A percentile compares a stretch with the other conserved stretches of the same genome.
Evolutionary conservation across 2,797 vertebrate species (phyloP).

Genomic region (Avahi laniger): DNA sequence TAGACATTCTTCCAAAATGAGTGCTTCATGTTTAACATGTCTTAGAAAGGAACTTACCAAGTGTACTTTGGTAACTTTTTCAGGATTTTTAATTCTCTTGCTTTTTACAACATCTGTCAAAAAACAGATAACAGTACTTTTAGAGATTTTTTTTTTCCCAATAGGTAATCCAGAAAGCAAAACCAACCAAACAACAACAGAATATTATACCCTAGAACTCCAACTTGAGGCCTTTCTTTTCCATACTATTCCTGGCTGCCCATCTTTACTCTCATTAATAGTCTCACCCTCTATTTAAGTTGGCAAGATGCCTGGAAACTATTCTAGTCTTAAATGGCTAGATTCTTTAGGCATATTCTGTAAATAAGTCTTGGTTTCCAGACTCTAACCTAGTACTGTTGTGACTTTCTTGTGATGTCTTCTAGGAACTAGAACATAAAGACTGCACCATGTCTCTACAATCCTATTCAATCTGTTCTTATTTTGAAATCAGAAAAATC

Average conservation of each 20-base stretch:
- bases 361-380: background rate
- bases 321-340: background rate
- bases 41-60: background rate
- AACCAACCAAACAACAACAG: background rate
- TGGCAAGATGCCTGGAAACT: background rate
- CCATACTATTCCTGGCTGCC: background rate
- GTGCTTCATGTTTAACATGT: background rate
- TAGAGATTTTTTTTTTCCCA: background rate
- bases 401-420: background rate
- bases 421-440: background rate
- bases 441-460: background rate
- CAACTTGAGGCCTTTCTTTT: background rate
- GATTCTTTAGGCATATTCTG: background rate
- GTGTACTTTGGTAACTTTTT: background rate
- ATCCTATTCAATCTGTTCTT: background rate
- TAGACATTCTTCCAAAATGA: background rate
- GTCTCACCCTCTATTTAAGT: background rate
- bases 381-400: background rate
- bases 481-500: conserved; percentile 3
- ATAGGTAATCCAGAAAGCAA: background rate
- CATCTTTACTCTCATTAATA: background rate
- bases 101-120: background rate
- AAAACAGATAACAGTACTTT: background rate
- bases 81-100: conserved; percentile 25
- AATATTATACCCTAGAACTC: background rate